Conservation (phyloP, 2,888 invertebrate genomes). For the Ichneumoninae sp. region DNA sequence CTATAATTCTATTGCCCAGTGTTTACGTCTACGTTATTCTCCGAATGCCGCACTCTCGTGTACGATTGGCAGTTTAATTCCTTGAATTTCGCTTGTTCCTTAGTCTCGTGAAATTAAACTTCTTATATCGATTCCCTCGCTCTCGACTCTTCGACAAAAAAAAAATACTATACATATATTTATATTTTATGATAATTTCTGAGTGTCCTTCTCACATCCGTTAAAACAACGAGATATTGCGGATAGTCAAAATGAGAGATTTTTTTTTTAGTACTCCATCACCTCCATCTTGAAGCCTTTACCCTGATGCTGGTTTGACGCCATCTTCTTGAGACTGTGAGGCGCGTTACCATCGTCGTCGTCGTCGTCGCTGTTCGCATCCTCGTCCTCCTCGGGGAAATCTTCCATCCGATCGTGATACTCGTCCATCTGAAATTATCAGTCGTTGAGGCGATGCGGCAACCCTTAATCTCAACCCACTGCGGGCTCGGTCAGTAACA, state of each 20-base stretch:
- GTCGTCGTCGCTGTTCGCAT: constrained; percentile 83
- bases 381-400: constrained; percentile 85
- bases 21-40: constrained; percentile 62
- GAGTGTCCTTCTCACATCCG: constrained; percentile 28
- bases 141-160: constrained; percentile 8
- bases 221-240: constrained; percentile 13
- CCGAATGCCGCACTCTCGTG: constrained; percentile 68
- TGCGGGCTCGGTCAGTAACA: too few relatives aligned
- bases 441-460: background rate
- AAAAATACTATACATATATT: constrained; percentile 44
- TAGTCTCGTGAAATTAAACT: constrained; percentile 63
- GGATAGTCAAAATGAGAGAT: constrained; percentile 12
- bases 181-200: constrained; percentile 28
- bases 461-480: too few relatives aligned
- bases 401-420: constrained; percentile 85
- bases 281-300: constrained; percentile 87
- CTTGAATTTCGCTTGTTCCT: constrained; percentile 60
- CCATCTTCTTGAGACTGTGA: constrained; percentile 80
- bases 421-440: constrained; percentile 83
- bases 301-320: constrained; percentile 81
- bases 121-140: constrained; percentile 4
- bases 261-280: constrained; percentile 85
- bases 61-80: constrained; percentile 71
- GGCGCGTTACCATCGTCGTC: constrained; percentile 73
- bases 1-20: constrained; percentile 68